phyloP scores from a whole-genome alignment of 2,797 vertebrate genomes.

The Sebastes minor region DNA sequence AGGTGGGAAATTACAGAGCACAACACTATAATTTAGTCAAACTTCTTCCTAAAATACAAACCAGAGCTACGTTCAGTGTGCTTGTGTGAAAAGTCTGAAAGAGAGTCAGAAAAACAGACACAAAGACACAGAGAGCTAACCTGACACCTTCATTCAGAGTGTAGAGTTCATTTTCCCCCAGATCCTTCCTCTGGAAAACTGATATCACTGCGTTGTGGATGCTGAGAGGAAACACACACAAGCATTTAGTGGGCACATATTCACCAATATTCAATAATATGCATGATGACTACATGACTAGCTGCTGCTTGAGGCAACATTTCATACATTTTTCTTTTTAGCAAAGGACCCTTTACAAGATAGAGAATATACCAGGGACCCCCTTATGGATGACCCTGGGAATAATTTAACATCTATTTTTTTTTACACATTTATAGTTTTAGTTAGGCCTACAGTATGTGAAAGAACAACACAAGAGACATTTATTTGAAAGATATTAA shows the following conservation, averaged over 20 bases:
- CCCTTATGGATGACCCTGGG: fast-evolving
- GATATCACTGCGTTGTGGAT: conserved; percentile 96
- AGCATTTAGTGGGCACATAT: neutral
- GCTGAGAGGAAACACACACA: conserved; percentile 74
- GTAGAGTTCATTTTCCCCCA: conserved; percentile 94
- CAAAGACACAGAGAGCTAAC: conserved; percentile 72
- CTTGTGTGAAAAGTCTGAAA: neutral
- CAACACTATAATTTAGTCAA: conserved; percentile 25
- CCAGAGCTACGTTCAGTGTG: neutral
- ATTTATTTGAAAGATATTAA: too few species aligned
- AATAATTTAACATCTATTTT: too few species aligned
- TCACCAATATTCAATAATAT: neutral
- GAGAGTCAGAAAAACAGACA: neutral
- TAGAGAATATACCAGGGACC: too few species aligned
- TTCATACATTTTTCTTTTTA: too few species aligned
- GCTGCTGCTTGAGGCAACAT: neutral
- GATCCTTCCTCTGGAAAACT: conserved; percentile 93
- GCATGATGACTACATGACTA: neutral
- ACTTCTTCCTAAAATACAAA: conserved; percentile 19
- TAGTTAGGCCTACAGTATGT: too few species aligned
- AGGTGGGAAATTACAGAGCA: conserved; percentile 5
- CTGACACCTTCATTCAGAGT: conserved; percentile 96
- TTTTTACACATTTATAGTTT: too few species aligned
- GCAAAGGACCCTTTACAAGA: too few species aligned
- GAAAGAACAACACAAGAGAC: too few species aligned